Conservation (phyloP, 2,888 invertebrate species). For the Nomada fabriciana region DNA sequence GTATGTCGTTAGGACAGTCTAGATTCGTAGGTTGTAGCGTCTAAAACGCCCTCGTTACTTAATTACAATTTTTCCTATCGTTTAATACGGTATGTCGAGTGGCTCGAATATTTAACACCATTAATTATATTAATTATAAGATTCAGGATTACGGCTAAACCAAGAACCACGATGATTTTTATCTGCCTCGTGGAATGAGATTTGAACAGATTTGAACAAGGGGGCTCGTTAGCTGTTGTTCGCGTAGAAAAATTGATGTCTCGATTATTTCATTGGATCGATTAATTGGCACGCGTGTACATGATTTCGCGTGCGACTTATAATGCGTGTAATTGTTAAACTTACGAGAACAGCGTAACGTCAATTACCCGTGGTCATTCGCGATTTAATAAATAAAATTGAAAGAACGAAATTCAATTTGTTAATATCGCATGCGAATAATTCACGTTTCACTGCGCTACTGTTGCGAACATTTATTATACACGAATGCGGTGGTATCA, state of each 20-base stretch:
- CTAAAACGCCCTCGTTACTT: constrained; percentile 58
- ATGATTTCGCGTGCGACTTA: background rate
- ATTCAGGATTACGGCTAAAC: constrained; percentile 6
- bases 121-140: constrained; percentile 27
- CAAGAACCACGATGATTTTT: no score
- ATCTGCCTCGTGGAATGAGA: no score
- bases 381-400: background rate
- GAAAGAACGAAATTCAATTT: background rate
- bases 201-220: no score
- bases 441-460: background rate
- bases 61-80: constrained; percentile 20
- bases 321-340: background rate
- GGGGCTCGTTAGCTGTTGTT: background rate
- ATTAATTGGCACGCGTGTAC: constrained; percentile 1
- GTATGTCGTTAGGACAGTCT: constrained; percentile 74
- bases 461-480: background rate
- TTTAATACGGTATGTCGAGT: constrained; percentile 40
- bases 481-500: no score
- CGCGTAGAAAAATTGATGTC: constrained; percentile 38
- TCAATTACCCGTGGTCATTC: background rate
- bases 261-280: constrained; percentile 23
- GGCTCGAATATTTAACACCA: constrained; percentile 41
- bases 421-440: no score
- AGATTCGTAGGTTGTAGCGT: constrained; percentile 36
- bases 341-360: background rate